A percentile compares a stretch with the other conserved stretches of the same genome.
phyloP scores from a whole-genome alignment of 2,113 vertebrate species.

The Phoxinus phoxinus region DNA sequence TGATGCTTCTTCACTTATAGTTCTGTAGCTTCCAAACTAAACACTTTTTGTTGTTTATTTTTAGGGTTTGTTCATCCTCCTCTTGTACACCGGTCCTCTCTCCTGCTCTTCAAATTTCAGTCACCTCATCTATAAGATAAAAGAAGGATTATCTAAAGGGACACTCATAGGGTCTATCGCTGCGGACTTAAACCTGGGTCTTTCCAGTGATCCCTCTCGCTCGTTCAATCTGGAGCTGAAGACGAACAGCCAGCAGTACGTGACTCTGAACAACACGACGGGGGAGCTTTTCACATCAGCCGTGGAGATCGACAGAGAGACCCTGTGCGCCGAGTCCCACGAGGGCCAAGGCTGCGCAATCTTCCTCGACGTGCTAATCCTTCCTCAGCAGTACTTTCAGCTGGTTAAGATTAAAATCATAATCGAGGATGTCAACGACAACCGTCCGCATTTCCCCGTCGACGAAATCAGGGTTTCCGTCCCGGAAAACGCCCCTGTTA shows the following conservation, averaged over 20 bases:
- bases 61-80: conserved; percentile 78
- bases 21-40: conserved; percentile 44
- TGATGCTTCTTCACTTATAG: neutral
- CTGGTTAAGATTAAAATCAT: conserved; percentile 93
- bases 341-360: conserved; percentile 81
- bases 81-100: conserved; percentile 86
- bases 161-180: conserved; percentile 90
- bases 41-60: conserved; percentile 63
- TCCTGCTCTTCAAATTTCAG: conserved; percentile 90
- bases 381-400: conserved; percentile 94
- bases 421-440: conserved; percentile 93
- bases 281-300: conserved; percentile 90
- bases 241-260: conserved; percentile 84
- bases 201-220: conserved; percentile 77
- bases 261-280: conserved; percentile 86
- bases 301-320: conserved; percentile 89
- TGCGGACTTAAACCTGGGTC: conserved; percentile 84
- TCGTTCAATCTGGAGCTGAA: conserved; percentile 88
- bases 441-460: conserved; percentile 86
- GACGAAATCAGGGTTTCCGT: conserved; percentile 85
- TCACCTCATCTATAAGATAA: conserved; percentile 94
- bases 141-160: conserved; percentile 89
- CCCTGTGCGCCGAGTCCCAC: conserved; percentile 78
- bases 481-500: conserved; percentile 89
- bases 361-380: conserved; percentile 89